Evolutionary conservation across 2,113 vertebrate species (phyloP), one percentile per base, ranked within the genome.

Genomic region (Sakesphorus luctuosus): DNA sequence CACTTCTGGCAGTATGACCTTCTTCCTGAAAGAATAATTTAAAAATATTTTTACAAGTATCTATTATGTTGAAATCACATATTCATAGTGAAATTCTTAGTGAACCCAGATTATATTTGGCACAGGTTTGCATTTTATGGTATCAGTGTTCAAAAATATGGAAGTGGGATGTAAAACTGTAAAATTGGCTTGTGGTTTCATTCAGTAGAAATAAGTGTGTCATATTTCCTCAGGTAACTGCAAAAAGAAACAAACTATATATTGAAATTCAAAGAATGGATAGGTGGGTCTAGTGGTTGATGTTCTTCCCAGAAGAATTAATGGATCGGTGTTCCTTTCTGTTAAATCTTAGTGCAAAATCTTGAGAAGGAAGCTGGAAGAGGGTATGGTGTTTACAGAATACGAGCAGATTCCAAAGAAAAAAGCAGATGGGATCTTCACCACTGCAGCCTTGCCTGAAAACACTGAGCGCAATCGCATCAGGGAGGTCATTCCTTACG

Each of bases 351-450:
- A 99, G 99, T 99, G 99, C 96, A 99, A 99, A 97, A 98, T 97
- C 67, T 95, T 99, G 97, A 98, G 98, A 96, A 97, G 98, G 95
- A 99, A 98, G 95, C 95, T 99, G 55, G 99, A 99, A 77, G 99
- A 99, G 74, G 99, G 98, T 49, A 98, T 98, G 97, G 98, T 99
- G 91, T 99, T 99, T 98, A 99, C 98, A 5, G 99, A 99, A 87
- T 99, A 99, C 0, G 99, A 99, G 94, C 99, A 99, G 74, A 98
- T 99, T 95, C 98, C 98, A 95, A 99, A 99, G 98, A 99, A 99
- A 91, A 98, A 98, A 89, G 89, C 97, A 1, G 98, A 99, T n/a
- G 98, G 98, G 11, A 61, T 97, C 46, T 98, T 98, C 91, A 98
- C 98, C 94, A 99, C 99, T 1, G 99, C 99, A 2, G 96, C 96